A percentile compares a stretch with the other conserved stretches of the same genome.
Conservation (phyloP, 64 coral and sea anemone species). For the Actinia tenebrosa region DNA sequence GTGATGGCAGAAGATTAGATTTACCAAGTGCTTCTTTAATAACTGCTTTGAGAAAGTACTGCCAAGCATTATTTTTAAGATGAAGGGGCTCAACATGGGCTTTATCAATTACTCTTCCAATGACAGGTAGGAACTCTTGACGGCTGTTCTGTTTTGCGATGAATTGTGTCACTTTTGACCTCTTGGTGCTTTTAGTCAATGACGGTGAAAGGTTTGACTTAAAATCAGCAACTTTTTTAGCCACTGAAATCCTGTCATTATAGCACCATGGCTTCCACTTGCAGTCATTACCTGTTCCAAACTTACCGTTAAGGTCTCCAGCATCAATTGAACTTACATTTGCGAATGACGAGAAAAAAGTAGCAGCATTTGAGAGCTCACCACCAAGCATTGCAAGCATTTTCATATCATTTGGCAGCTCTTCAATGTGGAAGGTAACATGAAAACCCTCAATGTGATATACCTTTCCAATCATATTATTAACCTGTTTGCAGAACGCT, state of each 20-base stretch:
- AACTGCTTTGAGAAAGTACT: constrained; percentile 38
- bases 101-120: constrained; percentile 30
- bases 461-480: constrained; percentile 20
- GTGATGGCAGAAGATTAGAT: constrained; percentile 5
- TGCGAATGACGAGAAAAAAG: constrained; percentile 28
- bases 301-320: constrained; percentile 16
- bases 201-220: constrained; percentile 1
- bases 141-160: constrained; percentile 34
- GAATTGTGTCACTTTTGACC: constrained; percentile 34
- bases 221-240: constrained; percentile 10
- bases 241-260: not conserved
- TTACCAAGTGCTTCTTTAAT: constrained; percentile 34
- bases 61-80: no score
- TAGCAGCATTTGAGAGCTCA: no score
- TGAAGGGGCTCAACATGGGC: no score
- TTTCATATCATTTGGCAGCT: no score
- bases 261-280: no score
- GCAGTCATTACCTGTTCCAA: constrained; percentile 15
- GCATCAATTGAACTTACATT: constrained; percentile 29
- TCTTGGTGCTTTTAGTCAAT: not conserved
- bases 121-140: constrained; percentile 24
- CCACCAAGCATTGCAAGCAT: no score
- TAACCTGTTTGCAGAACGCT: constrained; percentile 18
- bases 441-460: constrained; percentile 26
- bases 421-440: no score